Percentiles rank a stretch among this genome's conserved stretches.
Evolutionary conservation across 2,797 vertebrate species (phyloP).

Genomic region (Myotis vivesi): DNA sequence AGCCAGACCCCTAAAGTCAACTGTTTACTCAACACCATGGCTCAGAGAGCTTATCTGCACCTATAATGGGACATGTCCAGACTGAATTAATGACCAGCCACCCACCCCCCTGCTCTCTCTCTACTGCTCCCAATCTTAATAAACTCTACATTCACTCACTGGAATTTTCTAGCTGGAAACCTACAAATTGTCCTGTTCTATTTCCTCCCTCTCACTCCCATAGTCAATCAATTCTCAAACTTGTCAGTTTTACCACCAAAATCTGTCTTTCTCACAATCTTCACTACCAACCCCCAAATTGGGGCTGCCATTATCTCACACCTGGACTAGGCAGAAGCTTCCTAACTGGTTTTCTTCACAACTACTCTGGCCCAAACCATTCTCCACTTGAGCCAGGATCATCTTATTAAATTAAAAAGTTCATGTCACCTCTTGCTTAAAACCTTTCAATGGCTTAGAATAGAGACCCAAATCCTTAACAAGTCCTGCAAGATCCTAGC

Average conservation of each 20-base stretch:
- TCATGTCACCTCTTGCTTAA: neutral
- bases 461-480: neutral
- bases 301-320: neutral
- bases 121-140: neutral
- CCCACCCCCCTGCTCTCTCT: neutral
- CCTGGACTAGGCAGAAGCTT: neutral
- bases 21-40: neutral
- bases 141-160: neutral
- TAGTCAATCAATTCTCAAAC: neutral
- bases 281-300: too few relatives aligned
- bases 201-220: neutral
- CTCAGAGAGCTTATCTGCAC: neutral
- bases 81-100: neutral
- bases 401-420: neutral
- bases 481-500: neutral
- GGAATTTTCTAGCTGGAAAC: neutral
- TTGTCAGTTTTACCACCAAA: neutral
- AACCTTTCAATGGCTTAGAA: neutral
- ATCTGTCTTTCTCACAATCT: neutral
- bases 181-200: neutral
- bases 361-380: neutral
- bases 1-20: neutral
- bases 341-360: neutral
- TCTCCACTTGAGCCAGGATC: neutral
- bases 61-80: neutral